phyloP scores from a whole-genome alignment of 1,140 invertebrate genomes.

The Tetramorium simillimum region DNA sequence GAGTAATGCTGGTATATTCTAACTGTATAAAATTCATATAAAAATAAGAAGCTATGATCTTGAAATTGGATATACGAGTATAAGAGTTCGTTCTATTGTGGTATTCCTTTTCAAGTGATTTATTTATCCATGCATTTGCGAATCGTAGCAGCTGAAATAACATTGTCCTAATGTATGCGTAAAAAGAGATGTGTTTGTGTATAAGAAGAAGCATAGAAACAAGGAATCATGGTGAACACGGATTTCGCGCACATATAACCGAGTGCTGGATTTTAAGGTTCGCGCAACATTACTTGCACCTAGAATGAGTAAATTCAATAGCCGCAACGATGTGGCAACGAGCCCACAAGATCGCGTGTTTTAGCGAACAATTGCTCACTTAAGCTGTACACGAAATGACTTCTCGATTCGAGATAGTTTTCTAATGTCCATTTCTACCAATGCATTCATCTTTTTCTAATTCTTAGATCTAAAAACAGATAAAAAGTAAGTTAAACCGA shows the following conservation, averaged over 20 bases:
- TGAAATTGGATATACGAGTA: not conserved
- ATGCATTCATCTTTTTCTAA: too few species aligned
- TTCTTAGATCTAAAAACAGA: too few species aligned
- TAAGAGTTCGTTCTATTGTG: not conserved
- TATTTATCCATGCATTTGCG: not conserved
- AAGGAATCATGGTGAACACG: not conserved
- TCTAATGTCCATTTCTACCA: too few species aligned
- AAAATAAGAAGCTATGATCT: not conserved
- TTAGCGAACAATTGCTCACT: not conserved
- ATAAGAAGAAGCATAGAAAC: not conserved
- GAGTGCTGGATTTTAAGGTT: conserved; percentile 1
- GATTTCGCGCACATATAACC: not conserved
- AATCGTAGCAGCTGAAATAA: not conserved
- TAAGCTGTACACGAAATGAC: not conserved
- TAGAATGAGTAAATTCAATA: conserved; percentile 45
- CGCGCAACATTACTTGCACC: not conserved
- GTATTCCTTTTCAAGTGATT: not conserved
- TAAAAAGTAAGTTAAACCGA: too few species aligned
- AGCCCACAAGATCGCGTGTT: conserved; percentile 1
- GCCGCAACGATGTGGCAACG: conserved; percentile 34
- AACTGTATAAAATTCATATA: not conserved
- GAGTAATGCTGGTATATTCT: not conserved
- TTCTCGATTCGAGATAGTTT: not conserved
- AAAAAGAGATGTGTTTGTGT: not conserved
- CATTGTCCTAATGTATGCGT: conserved; percentile 18